phyloP scores from a whole-genome alignment of 2,888 invertebrate genomes.

The Eilema sororculum region DNA sequence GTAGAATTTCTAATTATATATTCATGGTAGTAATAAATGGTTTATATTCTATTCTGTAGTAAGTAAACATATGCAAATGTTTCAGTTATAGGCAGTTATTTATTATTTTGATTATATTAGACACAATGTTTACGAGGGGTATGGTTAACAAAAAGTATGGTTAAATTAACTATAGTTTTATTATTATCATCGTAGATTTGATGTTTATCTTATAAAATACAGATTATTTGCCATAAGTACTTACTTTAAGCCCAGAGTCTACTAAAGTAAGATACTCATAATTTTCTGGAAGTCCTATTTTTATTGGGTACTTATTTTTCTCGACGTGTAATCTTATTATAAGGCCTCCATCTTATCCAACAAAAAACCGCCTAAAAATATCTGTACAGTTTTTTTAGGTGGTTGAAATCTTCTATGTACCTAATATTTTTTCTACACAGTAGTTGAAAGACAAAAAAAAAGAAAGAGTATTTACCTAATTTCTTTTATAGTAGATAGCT shows the following conservation, averaged over 20 bases:
- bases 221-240: background rate
- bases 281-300: background rate
- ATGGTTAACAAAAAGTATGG: background rate
- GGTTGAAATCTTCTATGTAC: background rate
- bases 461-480: background rate
- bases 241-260: background rate
- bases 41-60: no score
- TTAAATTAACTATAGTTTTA: background rate
- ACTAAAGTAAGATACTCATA: constrained; percentile 6
- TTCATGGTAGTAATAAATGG: background rate
- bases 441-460: background rate
- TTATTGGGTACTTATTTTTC: constrained; percentile 2
- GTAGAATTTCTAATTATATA: background rate
- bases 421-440: background rate
- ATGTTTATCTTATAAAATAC: background rate
- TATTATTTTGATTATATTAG: background rate
- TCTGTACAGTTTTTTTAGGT: background rate
- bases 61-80: background rate
- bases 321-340: background rate
- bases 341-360: background rate
- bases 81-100: background rate
- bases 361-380: background rate
- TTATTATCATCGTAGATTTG: background rate
- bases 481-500: no score
- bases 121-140: background rate